phyloP scores from a whole-genome alignment of 2,113 vertebrate species.

The Cardinalis cardinalis region DNA sequence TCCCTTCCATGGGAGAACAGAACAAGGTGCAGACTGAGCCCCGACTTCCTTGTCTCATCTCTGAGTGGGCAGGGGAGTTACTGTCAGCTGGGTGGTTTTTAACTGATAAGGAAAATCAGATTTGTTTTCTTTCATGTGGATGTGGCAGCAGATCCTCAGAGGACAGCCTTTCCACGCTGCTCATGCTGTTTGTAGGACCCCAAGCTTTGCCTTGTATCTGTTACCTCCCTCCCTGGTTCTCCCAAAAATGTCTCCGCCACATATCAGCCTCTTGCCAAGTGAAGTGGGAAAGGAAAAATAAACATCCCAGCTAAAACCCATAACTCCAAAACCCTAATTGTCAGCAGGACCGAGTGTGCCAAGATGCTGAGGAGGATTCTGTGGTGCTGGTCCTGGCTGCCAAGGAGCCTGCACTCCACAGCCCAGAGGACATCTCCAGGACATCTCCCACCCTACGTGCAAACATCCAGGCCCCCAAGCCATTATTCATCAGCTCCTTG shows the following conservation, averaged over 20 bases:
- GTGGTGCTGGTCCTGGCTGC: neutral
- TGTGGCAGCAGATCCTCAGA: neutral
- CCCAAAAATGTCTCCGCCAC: neutral
- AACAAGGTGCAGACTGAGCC: neutral
- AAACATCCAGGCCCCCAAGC: neutral
- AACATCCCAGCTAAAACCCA: neutral
- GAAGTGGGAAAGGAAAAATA: constrained; percentile 16
- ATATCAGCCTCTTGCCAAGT: neutral
- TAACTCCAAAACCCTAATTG: neutral
- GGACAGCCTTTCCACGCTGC: neutral
- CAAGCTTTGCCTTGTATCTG: neutral
- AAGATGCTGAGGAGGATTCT: neutral
- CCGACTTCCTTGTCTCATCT: neutral
- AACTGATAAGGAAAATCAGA: neutral
- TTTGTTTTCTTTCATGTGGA: neutral
- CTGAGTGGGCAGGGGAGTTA: neutral
- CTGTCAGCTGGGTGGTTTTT: neutral
- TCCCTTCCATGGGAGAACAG: neutral
- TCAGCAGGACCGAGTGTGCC: neutral
- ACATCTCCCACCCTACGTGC: neutral
- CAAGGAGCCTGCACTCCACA: neutral
- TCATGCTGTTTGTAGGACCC: accelerated
- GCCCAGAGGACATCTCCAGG: neutral
- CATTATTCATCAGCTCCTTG: neutral
- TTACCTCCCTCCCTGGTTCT: neutral